Evolutionary conservation across 1,140 invertebrate genomes (phyloP).

Genomic region (Argopecten irradians): DNA sequence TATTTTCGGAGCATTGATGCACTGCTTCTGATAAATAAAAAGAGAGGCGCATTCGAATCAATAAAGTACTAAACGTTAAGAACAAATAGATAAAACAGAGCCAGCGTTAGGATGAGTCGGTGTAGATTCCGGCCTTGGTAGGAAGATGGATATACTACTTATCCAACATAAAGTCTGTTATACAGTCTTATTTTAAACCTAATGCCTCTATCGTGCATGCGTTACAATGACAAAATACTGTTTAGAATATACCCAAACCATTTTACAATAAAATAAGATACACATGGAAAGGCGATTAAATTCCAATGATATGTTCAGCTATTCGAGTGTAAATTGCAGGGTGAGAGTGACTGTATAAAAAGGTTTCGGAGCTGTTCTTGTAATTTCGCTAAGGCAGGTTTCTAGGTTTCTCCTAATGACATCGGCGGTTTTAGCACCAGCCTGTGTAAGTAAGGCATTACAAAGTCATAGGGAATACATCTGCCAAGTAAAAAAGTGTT

Average conservation of each 20-base stretch:
- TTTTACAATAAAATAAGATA: neutral
- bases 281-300: neutral
- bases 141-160: neutral
- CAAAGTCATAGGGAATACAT: neutral
- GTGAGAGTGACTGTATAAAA: neutral
- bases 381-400: neutral
- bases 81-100: neutral
- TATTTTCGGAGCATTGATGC: neutral
- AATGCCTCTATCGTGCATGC: neutral
- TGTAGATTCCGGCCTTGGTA: neutral
- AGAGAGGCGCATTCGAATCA: too few species aligned
- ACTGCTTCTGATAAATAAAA: neutral
- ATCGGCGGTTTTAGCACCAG: neutral
- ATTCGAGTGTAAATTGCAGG: neutral
- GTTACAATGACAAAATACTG: neutral
- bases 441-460: neutral
- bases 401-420: neutral
- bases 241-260: neutral
- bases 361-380: neutral
- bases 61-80: too few species aligned
- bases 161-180: neutral
- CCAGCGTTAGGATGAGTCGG: neutral
- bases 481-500: neutral
- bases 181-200: too few species aligned
- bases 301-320: neutral